phyloP scores from a whole-genome alignment of 2,888 invertebrate species.

The Phaonia tiefii region DNA sequence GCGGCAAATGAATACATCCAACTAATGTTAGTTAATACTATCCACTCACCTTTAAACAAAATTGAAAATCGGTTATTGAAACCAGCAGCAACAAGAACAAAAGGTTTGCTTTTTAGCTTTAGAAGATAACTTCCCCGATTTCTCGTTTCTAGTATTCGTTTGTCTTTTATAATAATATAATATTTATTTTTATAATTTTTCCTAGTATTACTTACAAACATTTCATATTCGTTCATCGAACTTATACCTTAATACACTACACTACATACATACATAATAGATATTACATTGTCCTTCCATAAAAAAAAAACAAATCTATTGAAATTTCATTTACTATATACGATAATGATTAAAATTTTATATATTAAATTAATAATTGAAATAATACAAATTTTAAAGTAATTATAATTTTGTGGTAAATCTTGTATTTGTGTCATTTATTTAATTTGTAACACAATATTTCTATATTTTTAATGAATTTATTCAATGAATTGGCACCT shows the following conservation, averaged over 20 bases:
- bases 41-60: neutral
- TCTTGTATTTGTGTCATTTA: no score
- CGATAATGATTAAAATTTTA: no score
- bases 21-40: neutral
- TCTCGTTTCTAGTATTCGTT: neutral
- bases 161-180: conserved; percentile 6
- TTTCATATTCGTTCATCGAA: neutral
- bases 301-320: no score
- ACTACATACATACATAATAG: neutral
- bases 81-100: neutral
- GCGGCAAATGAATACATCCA: neutral
- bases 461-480: no score
- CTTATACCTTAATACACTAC: neutral
- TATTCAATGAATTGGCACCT: no score
- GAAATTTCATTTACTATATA: conserved; percentile 1
- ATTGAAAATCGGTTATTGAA: neutral
- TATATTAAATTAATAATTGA: no score
- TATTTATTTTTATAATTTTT: neutral
- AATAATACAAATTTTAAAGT: no score
- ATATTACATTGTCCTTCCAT: conserved; percentile 15
- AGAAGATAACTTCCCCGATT: neutral
- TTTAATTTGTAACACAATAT: no score
- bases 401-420: no score
- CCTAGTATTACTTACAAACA: conserved; percentile 32
- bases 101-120: conserved; percentile 32